Evolutionary conservation across 2,888 invertebrate species (phyloP).

Genomic region (Caenorhabditis angaria): DNA sequence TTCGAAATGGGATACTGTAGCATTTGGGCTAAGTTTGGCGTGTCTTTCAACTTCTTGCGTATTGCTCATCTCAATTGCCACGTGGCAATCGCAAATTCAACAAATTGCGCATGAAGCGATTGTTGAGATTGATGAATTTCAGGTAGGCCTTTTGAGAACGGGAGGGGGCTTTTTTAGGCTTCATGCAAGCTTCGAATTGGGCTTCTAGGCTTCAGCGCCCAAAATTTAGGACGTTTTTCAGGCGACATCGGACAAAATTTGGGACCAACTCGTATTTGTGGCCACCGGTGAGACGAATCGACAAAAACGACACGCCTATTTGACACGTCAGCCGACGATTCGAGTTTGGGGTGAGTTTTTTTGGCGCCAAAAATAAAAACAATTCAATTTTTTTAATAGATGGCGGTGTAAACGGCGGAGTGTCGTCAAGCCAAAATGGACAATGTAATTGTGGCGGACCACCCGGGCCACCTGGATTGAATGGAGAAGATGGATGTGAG

Average conservation of each 20-base stretch:
- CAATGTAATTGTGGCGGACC: constrained; percentile 38
- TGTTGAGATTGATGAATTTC: constrained; percentile 27
- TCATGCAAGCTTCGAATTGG: not conserved
- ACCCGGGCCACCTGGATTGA: constrained; percentile 33
- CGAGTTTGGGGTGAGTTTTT: not conserved
- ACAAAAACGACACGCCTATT: constrained; percentile 35
- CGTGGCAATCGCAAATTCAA: constrained; percentile 33
- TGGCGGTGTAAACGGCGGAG: no score
- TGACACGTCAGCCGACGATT: constrained; percentile 30
- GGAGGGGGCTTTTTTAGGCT: not conserved
- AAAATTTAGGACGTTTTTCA: constrained; percentile 7
- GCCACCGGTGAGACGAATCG: constrained; percentile 37
- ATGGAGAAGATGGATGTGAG: constrained; percentile 33
- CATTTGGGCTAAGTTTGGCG: constrained; percentile 31
- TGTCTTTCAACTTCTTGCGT: constrained; percentile 31
- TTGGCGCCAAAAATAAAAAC: not conserved
- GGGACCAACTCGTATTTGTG: constrained; percentile 35
- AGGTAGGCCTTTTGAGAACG: constrained; percentile 8
- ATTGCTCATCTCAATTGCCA: constrained; percentile 31
- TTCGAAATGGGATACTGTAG: constrained; percentile 33
- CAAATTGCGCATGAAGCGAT: constrained; percentile 30
- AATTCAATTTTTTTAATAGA: not conserved
- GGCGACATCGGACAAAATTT: constrained; percentile 33
- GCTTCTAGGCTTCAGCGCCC: not conserved
- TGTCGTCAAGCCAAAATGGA: no score